Conservation (phyloP, 2,797 vertebrate genomes). For the Discoglossus pictus region DNA sequence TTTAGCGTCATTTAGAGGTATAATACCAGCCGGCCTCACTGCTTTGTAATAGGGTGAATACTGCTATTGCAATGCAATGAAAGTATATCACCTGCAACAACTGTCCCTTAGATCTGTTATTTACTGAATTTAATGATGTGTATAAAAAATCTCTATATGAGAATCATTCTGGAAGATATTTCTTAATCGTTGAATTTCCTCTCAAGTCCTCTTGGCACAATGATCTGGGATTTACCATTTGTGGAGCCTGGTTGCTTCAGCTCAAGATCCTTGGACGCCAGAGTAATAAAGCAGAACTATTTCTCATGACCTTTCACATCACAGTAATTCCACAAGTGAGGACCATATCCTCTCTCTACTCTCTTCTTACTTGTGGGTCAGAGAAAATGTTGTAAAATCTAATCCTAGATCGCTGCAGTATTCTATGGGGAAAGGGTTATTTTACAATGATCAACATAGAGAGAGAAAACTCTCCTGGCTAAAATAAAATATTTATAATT, state of each 20-base stretch:
- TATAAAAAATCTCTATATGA: no score
- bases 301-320: slow-evolving; percentile 48
- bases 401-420: not conserved
- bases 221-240: slow-evolving; percentile 38
- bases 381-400: slow-evolving; percentile 25
- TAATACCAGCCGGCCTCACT: no score
- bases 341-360: slow-evolving; percentile 21
- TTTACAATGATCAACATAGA: not conserved
- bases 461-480: no score
- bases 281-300: slow-evolving; percentile 30
- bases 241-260: slow-evolving; percentile 19
- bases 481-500: no score
- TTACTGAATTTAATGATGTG: no score
- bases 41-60: no score
- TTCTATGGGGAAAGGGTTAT: not conserved
- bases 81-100: no score
- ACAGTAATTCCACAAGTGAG: slow-evolving; percentile 16
- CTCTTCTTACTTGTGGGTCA: slow-evolving; percentile 20
- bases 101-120: no score
- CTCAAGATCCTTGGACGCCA: slow-evolving; percentile 29
- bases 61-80: no score
- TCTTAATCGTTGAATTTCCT: not conserved
- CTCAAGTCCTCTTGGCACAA: slow-evolving; percentile 17
- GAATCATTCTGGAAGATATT: no score
- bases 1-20: no score